Evolutionary conservation across 2,797 vertebrate genomes (phyloP).

Genomic region (Xiphophorus birchmanni): DNA sequence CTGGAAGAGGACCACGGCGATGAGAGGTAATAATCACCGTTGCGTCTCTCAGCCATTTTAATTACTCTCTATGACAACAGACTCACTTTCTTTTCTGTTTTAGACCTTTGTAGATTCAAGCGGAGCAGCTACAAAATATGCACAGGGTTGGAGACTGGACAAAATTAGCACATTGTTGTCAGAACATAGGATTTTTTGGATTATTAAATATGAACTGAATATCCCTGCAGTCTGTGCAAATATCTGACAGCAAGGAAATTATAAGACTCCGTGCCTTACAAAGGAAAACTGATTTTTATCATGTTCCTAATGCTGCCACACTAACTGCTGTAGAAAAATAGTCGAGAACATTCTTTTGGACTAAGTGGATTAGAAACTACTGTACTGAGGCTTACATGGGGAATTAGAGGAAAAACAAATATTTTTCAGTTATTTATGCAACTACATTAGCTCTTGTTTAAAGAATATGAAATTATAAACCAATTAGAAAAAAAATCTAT

Average conservation of each 20-base stretch:
- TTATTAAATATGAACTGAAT: conserved; percentile 7
- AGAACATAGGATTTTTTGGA: conserved; percentile 23
- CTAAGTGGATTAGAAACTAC: conserved; percentile 11
- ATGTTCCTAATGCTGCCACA: conserved; percentile 7
- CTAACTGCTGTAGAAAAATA: conserved; percentile 22
- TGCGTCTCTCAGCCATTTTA: not conserved
- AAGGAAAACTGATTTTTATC: conserved; percentile 21
- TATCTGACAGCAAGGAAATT: conserved; percentile 6
- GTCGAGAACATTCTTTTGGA: not conserved
- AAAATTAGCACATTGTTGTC: conserved; percentile 12
- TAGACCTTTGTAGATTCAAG: conserved; percentile 58
- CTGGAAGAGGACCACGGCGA: conserved; percentile 90
- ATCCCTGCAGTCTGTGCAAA: not conserved
- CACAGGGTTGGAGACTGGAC: conserved; percentile 6
- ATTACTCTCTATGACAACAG: conserved; percentile 1
- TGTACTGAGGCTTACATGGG: conserved; percentile 5
- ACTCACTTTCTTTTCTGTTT: conserved; percentile 17
- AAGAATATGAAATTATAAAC: not conserved
- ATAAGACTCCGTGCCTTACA: conserved; percentile 54
- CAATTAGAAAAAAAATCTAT: not conserved
- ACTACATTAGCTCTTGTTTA: not conserved
- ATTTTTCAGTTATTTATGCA: not conserved
- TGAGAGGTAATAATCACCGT: conserved; percentile 75
- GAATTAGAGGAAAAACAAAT: not conserved
- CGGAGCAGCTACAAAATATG: not conserved